phyloP scores from a whole-genome alignment of 2,888 invertebrate genomes.

The Rugalucina vietnamica region DNA sequence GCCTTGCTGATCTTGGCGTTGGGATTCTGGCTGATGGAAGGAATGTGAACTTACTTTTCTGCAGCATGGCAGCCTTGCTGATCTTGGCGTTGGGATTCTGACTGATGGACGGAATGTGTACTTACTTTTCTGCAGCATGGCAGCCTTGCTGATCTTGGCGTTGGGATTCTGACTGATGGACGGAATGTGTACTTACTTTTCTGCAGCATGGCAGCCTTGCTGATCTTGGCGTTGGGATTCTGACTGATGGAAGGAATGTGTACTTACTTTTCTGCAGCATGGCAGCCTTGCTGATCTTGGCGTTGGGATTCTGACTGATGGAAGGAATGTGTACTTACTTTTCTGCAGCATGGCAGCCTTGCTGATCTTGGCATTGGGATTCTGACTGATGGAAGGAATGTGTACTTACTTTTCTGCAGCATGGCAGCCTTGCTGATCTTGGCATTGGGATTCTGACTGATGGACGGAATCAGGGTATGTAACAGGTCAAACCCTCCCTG shows the following conservation, averaged over 20 bases:
- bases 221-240: constrained; percentile 93
- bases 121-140: constrained; percentile 96
- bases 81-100: constrained; percentile 94
- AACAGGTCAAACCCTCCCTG: constrained; percentile 94
- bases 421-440: constrained; percentile 95
- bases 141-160: constrained; percentile 93
- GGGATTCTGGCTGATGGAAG: constrained; percentile 93
- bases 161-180: constrained; percentile 93
- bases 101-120: constrained; percentile 93
- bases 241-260: constrained; percentile 94
- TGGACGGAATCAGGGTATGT: constrained; percentile 95
- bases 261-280: constrained; percentile 95
- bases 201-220: constrained; percentile 97
- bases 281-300: constrained; percentile 94
- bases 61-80: constrained; percentile 96
- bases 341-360: constrained; percentile 99
- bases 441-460: constrained; percentile 92
- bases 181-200: constrained; percentile 95
- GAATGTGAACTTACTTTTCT: constrained; percentile 94
- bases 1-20: constrained; percentile 94
- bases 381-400: constrained; percentile 94
- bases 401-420: constrained; percentile 93
- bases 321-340: constrained; percentile 94
- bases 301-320: constrained; percentile 92
- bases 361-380: constrained; percentile 92